phyloP scores from a whole-genome alignment of 1,140 invertebrate species.

The Drosophila ironensis region DNA sequence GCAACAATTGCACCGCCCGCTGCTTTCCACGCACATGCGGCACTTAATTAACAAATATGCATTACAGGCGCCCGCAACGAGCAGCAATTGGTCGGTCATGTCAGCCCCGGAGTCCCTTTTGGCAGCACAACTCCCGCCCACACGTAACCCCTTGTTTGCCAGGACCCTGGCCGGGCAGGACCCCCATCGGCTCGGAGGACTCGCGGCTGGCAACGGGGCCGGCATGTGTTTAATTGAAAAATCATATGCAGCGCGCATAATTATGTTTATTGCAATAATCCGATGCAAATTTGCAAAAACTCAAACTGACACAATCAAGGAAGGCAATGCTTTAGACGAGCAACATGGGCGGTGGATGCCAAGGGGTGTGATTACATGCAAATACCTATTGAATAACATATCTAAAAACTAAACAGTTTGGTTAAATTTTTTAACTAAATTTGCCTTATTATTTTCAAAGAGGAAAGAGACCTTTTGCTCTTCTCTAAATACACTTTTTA shows the following conservation, averaged over 20 bases:
- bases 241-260: constrained; percentile 80
- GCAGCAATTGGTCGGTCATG: constrained; percentile 71
- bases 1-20: constrained; percentile 48
- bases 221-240: constrained; percentile 81
- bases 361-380: neutral
- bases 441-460: too few relatives aligned
- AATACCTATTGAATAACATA: neutral
- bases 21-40: constrained; percentile 29
- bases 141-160: constrained; percentile 64
- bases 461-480: too few relatives aligned
- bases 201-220: constrained; percentile 20
- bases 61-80: constrained; percentile 77
- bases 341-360: neutral
- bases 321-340: constrained; percentile 56
- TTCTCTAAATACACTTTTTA: too few relatives aligned
- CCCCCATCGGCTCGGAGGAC: neutral
- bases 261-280: constrained; percentile 81
- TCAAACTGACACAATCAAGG: constrained; percentile 64
- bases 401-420: too few relatives aligned
- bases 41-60: constrained; percentile 80
- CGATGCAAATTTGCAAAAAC: constrained; percentile 73
- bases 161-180: constrained; percentile 15
- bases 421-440: too few relatives aligned
- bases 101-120: constrained; percentile 13
- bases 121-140: neutral